A percentile compares a stretch with the other conserved stretches of the same genome.
These are phyloP conservation scores for Erinaceus europaeus DNA, from an alignment of 2,113 vertebrate species.

Conservation along the genomic window DNA sequence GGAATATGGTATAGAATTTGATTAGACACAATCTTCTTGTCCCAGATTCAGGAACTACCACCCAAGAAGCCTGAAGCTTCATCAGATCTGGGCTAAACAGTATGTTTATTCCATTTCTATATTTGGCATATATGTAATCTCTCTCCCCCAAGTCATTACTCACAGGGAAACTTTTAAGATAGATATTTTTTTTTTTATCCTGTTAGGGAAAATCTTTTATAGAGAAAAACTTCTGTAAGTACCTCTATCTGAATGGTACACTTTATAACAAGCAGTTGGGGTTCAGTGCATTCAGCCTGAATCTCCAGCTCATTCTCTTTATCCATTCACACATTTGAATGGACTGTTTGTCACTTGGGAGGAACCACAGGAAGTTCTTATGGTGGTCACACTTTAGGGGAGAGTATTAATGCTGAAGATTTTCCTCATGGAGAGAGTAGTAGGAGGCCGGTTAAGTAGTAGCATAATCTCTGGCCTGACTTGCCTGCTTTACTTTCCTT, in stretches of 20 bases:
- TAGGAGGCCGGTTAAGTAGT: background rate
- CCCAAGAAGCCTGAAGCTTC: constrained; percentile 21
- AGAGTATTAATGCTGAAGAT: background rate
- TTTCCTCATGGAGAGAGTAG: background rate
- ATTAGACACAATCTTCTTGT: constrained; percentile 32
- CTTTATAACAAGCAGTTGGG: background rate
- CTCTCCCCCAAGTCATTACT: background rate
- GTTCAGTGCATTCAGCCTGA: background rate
- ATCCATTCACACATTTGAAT: background rate
- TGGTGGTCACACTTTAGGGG: constrained; percentile 13
- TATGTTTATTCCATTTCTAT: constrained; percentile 14
- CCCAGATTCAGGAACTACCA: constrained; percentile 53
- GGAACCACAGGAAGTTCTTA: constrained; percentile 10
- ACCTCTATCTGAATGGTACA: background rate
- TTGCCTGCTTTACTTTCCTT: background rate
- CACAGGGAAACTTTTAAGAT: background rate
- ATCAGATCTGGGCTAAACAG: constrained; percentile 18
- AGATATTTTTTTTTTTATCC: background rate
- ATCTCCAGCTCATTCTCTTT: background rate
- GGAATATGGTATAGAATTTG: constrained; percentile 6
- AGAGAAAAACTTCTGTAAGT: background rate
- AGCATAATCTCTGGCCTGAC: background rate
- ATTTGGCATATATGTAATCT: background rate
- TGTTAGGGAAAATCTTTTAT: background rate
- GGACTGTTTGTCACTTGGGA: background rate